A percentile compares a stretch with the other conserved stretches of the same genome.
These are phyloP conservation scores for Saguinus imperator DNA, from an alignment of 2,113 vertebrate species.

Conservation along the genomic window DNA sequence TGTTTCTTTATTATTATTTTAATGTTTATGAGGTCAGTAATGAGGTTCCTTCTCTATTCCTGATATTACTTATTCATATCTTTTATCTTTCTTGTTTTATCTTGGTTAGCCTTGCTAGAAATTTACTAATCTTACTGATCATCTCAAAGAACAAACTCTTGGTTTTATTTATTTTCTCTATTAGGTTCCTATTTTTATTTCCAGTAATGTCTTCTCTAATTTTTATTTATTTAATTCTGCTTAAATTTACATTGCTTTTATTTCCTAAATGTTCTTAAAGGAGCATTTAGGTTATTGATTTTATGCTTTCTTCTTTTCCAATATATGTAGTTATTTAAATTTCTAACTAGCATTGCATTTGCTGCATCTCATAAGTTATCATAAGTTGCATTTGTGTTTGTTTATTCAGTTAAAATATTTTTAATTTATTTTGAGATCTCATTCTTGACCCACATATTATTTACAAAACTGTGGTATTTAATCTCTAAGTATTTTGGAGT, in stretches of 20 bases:
- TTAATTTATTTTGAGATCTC: not conserved
- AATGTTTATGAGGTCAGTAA: not conserved
- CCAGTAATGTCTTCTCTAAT: not conserved
- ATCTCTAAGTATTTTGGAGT: not conserved
- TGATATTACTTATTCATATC: not conserved
- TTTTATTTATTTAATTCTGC: not conserved
- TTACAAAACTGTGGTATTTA: not conserved
- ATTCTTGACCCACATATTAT: not conserved
- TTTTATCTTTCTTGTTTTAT: not conserved
- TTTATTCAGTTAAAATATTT: not conserved
- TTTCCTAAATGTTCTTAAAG: not conserved
- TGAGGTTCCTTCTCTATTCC: not conserved
- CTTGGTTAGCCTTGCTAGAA: not conserved
- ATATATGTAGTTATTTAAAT: not conserved
- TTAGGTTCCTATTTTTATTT: not conserved
- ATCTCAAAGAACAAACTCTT: not conserved
- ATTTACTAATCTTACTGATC: not conserved
- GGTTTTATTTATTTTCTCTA: not conserved
- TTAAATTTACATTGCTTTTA: not conserved
- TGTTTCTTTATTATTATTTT: not conserved
- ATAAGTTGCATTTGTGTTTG: not conserved
- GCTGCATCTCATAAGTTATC: not conserved
- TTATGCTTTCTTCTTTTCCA: not conserved
- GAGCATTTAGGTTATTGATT: not conserved
- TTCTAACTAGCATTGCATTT: not conserved